Evolutionary conservation across 2,797 vertebrate species (phyloP), one percentile per base, ranked within the genome.

Genomic region (Channa striata): DNA sequence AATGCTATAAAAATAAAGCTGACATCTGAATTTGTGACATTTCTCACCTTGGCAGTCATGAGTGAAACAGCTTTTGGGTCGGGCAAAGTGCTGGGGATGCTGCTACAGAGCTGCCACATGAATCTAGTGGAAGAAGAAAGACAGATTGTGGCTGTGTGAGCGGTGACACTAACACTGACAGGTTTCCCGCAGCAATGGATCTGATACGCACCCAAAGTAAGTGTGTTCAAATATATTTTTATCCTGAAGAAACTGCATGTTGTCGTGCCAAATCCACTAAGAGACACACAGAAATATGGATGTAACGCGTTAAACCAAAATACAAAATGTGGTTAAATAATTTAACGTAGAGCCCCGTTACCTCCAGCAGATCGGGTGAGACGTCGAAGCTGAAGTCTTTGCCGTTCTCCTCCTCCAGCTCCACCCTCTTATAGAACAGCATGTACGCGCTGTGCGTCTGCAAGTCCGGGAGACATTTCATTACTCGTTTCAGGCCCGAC

Each of bases 211-310:
- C 98, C 98, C 97, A 87, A 99, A 99, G 92, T 99, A 99, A 0
- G 98, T 99, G 92, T 99, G 98, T 57, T 99, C 98, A 91, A 99
- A 99, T 84, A 99, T 99, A 80, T 99, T 99, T 92, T 99, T 99
- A 89, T 99, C 98, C 93, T 99, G 98, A 80, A 99, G 96, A 84
- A 99, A 99, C 93, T 99, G 98, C 98, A 99, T 99, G 88, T 99
- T 99, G 93, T 99, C 98, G 77, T 99, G 98, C 98, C 98, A 99
- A 83, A 99, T 99, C 97, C 98, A 99, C 98, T 99, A 88, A 66
- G 88, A 78, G 37, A 75, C 81, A 89, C n/a, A 60, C 5, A 63
- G 5, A 78, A 11, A 11, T 37, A 11, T 37, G 10, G 11, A 37
- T 37, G 36, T 37, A 5, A 37, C 2, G 11, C 10, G n/a, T 37